Percentiles rank a stretch among this genome's conserved stretches.
Conservation (phyloP, 2,888 invertebrate genomes). For the Scaptodrosophila latifasciaeformis region DNA sequence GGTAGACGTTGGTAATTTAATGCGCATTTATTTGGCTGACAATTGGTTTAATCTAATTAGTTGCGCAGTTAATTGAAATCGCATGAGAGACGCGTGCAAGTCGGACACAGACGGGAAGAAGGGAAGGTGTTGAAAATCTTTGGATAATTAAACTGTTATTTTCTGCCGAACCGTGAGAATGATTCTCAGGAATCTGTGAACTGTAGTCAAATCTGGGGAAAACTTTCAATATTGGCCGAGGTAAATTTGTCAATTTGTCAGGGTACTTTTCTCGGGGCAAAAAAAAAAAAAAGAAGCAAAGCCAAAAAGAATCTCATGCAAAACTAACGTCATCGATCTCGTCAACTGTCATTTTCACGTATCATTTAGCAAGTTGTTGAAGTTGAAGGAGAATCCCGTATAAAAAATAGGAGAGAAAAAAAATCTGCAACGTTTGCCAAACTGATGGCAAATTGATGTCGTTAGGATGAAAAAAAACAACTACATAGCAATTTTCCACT, state of each 20-base stretch:
- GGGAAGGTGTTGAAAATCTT: slow-evolving; percentile 4
- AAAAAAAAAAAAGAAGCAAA: no score
- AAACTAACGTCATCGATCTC: slow-evolving; percentile 74
- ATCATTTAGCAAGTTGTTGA: slow-evolving; percentile 71
- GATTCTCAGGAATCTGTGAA: not conserved
- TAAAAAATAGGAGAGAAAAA: slow-evolving; percentile 20
- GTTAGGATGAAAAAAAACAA: slow-evolving; percentile 32
- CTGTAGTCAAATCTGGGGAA: slow-evolving; percentile 39
- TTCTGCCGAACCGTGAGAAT: not conserved
- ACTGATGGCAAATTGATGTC: slow-evolving; percentile 64
- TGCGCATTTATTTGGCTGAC: slow-evolving; percentile 35
- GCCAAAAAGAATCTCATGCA: slow-evolving; percentile 51
- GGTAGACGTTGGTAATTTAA: slow-evolving; percentile 33
- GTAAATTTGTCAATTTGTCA: slow-evolving; percentile 66
- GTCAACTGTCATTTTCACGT: slow-evolving; percentile 74
- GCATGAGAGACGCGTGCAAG: slow-evolving; percentile 33
- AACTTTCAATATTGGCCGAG: slow-evolving; percentile 34
- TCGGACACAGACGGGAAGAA: no score
- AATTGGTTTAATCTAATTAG: slow-evolving; percentile 59
- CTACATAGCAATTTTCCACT: slow-evolving; percentile 57
- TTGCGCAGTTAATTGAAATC: slow-evolving; percentile 62
- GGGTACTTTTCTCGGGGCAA: slow-evolving; percentile 65
- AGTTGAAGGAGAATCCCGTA: slow-evolving; percentile 29
- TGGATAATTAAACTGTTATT: slow-evolving; percentile 27
- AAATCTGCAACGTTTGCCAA: slow-evolving; percentile 37